These are phyloP conservation scores for Vipera latastei DNA, from an alignment of 2,797 vertebrate species.

Conservation along the genomic window DNA sequence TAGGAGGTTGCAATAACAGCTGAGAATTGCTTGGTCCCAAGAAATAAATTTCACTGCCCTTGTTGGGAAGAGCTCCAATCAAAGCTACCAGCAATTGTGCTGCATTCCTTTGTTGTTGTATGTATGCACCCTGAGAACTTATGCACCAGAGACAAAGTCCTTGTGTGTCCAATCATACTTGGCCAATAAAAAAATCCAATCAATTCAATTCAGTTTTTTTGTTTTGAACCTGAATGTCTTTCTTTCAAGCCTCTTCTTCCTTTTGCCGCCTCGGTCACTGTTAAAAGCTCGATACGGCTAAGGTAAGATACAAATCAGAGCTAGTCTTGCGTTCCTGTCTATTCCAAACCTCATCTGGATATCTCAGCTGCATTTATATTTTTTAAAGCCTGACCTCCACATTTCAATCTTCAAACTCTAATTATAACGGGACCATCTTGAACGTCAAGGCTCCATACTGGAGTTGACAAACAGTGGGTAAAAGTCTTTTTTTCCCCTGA, in stretches of 20 bases:
- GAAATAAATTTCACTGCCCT: background rate
- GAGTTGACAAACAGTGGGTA: background rate
- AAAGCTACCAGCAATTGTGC: background rate
- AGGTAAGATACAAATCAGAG: background rate
- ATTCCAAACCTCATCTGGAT: background rate
- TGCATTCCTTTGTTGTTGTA: background rate
- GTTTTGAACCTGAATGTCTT: background rate
- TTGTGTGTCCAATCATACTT: too few species aligned
- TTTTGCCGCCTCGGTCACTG: background rate
- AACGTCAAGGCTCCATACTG: constrained; percentile 15
- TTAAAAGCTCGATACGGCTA: background rate
- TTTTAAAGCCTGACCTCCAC: constrained; percentile 19
- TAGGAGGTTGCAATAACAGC: background rate
- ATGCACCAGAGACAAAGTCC: too few species aligned
- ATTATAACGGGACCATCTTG: background rate
- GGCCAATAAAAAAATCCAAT: too few species aligned
- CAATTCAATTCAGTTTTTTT: too few species aligned
- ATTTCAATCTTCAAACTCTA: background rate
- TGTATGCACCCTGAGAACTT: too few species aligned
- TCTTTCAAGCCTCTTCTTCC: too few species aligned
- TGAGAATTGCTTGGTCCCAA: background rate
- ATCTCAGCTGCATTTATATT: background rate
- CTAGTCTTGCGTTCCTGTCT: background rate
- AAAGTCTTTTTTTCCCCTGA: too few species aligned
- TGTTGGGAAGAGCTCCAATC: background rate